Evolutionary conservation across 2,888 invertebrate species (phyloP), one percentile per base, ranked within the genome.

Genomic region (Ormyrus labotus): DNA sequence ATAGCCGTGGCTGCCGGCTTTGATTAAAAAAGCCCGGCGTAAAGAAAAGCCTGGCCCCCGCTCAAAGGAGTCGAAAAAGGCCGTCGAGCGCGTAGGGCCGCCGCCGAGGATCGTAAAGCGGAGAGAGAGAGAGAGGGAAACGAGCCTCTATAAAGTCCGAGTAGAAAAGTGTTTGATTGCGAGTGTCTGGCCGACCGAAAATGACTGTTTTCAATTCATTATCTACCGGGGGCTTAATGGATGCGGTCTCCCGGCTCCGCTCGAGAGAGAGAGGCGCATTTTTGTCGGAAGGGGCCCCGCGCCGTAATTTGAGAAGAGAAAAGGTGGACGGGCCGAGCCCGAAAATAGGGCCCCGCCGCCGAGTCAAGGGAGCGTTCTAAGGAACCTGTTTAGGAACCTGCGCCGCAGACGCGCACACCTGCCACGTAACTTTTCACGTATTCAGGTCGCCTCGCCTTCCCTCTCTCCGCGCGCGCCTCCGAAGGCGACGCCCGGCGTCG

Each of bases 381-480:
- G 63, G 34, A 63, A 63, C 63, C 63, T 63, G 63, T 63, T 63
- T 47, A 11, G 63, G 60, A 47, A 63, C 65, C 50, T 65, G 65
- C 53, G 53, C 51, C 51, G 50, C 61, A 51, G 74, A 67, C 78
- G 67, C 78, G 78, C 78, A 67, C 78, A 81, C 81, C 81, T 81
- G 81, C 81, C 75, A 75, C 78, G 69, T 76, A 79, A 81, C 81
- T 75, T 81, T 76, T 81, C 81, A 76, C 64, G 76, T 79, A 81
- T 81, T 81, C 78, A 71, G 81, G 78, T 69, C 74, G 73, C 68
- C 75, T 81, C 75, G 68, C 68, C 78, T 78, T 78, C 73, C 50
- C 68, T 58, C 34, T 68, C 34, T 19, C 6, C 13, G n/a, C 53
- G 58, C 9, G 0, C 68, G 55, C 3, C 6, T 6, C 61, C 11